Conservation (phyloP, 2,888 invertebrate species). For the Camptogramma bilineatum region DNA sequence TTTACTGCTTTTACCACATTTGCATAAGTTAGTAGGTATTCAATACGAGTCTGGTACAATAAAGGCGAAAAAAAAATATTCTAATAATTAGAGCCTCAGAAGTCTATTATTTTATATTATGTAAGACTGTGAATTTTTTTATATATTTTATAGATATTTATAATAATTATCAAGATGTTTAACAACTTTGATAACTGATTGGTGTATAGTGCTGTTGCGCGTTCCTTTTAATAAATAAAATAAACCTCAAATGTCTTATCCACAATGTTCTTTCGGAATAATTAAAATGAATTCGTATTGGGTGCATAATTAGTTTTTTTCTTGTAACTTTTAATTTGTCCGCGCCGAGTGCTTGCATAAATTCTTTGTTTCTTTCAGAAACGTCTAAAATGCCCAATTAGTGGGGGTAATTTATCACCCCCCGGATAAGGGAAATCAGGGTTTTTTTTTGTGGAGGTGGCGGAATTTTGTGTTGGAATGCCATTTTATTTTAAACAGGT, state of each 20-base stretch:
- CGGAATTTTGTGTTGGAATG: conserved; percentile 41
- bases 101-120: too few species aligned
- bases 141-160: too few species aligned
- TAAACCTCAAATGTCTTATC: conserved; percentile 48
- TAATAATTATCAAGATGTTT: too few species aligned
- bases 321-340: conserved; percentile 80
- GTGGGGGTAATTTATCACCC: conserved; percentile 78
- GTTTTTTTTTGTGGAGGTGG: conserved; percentile 40
- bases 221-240: too few species aligned
- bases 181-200: too few species aligned
- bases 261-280: conserved; percentile 55
- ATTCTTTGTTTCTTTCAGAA: conserved; percentile 70
- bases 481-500: conserved; percentile 9
- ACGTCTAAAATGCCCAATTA: conserved; percentile 77
- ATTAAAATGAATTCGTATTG: conserved; percentile 79
- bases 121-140: too few species aligned
- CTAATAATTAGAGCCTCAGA: too few species aligned
- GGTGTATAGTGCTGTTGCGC: background rate
- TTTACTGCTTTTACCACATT: too few species aligned
- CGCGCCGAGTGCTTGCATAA: conserved; percentile 79
- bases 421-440: conserved; percentile 65
- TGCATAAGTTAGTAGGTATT: too few species aligned
- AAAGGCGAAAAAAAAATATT: too few species aligned
- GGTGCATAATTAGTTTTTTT: conserved; percentile 81
- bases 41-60: too few species aligned